phyloP scores from a whole-genome alignment of 1,140 invertebrate genomes.

The Phocides pigmalion region DNA sequence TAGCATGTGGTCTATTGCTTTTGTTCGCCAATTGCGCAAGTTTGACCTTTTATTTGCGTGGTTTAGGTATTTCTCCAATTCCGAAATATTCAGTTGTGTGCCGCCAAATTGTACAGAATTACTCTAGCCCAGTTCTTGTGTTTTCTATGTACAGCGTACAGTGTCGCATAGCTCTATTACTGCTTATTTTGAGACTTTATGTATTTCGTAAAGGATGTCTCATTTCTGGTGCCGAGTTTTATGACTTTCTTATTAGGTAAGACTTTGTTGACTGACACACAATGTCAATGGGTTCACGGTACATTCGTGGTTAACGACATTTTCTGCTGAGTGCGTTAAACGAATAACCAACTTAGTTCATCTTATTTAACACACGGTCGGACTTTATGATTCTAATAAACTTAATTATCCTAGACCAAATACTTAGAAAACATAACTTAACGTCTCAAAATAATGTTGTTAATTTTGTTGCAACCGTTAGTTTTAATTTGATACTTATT shows the following conservation, averaged over 20 bases:
- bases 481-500: no score
- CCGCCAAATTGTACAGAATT: slow-evolving; percentile 39
- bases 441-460: no score
- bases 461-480: no score
- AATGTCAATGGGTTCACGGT: background rate
- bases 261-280: background rate
- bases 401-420: slow-evolving; percentile 3
- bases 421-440: no score
- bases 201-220: slow-evolving; percentile 34
- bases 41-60: slow-evolving; percentile 62
- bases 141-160: slow-evolving; percentile 39
- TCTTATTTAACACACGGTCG: background rate
- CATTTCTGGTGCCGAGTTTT: slow-evolving; percentile 51
- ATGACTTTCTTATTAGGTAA: slow-evolving; percentile 46
- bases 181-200: slow-evolving; percentile 50
- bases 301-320: slow-evolving; percentile 6
- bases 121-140: slow-evolving; percentile 37
- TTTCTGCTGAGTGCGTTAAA: background rate
- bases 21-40: slow-evolving; percentile 57
- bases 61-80: slow-evolving; percentile 38
- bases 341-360: slow-evolving; percentile 13
- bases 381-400: slow-evolving; percentile 10
- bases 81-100: slow-evolving; percentile 40
- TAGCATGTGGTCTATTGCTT: slow-evolving; percentile 68
- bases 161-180: slow-evolving; percentile 48